Evolutionary conservation across 2,113 vertebrate species (phyloP), one percentile per base, ranked within the genome.

Genomic region (Aptenodytes patagonicus): DNA sequence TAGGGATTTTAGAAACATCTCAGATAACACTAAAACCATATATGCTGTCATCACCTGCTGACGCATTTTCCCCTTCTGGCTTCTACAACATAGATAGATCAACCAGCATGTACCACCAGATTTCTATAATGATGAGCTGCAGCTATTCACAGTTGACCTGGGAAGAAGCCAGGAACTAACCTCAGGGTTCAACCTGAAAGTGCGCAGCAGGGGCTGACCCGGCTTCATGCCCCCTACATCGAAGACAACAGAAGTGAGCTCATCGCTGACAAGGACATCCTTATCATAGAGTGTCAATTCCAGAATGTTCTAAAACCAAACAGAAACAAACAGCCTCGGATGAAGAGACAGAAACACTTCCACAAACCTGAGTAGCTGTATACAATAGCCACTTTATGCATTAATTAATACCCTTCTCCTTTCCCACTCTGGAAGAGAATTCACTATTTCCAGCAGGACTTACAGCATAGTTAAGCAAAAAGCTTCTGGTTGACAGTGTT

Each of bases 281-380:
- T 98, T 79, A 47, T 98, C 98, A 62, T 88, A 98, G 18, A 98
- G 98, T 2, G 94, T 96, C 81, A 98, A 44, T 57, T 98, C 98
- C 95, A 98, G 93, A 42, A 98, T 82, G 10, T 98, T 98, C 98
- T 98, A 82, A 72, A 93, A 95, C 5, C 72, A 69, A 75, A 61
- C 31, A 89, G 60, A 86, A 95, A 52, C 12, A 77, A 51, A 15
- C 9, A 83, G 42, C 29, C 36, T n/a, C 36, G 47, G 25, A 21
- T 29, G 47, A 62, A 66, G 38, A 61, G 36, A 62, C 5, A 68
- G 14, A 66, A 79, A 40, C 52, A 36, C 13, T 87, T n/a, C 5
- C 18, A 36, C 34, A 70, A 75, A 44, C 10, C 20, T 44, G 18
- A 28, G n/a, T 8, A 69, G 14, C 9, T 52, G 18, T 19, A 44